phyloP scores from a whole-genome alignment of 2,797 vertebrate genomes.

The Chrysocyon brachyurus region DNA sequence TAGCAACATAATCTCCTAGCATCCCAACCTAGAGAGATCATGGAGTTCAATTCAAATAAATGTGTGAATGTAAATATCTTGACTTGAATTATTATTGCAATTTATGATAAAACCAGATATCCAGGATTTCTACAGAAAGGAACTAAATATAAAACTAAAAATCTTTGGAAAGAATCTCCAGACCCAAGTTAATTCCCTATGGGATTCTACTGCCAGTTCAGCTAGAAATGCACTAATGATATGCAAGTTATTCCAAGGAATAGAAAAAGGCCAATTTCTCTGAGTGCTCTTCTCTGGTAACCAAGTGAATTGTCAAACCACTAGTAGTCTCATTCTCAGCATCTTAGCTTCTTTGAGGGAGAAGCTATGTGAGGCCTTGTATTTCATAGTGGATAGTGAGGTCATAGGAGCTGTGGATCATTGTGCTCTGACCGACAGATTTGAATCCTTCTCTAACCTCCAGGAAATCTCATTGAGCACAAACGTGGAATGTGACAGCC shows the following conservation, averaged over 20 bases:
- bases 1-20: not conserved
- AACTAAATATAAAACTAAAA: not conserved
- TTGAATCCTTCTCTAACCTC: not conserved
- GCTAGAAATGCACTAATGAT: not conserved
- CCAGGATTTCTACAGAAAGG: not conserved
- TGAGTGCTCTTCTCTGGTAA: not conserved
- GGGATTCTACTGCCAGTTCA: not conserved
- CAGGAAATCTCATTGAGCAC: not conserved
- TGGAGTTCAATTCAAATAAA: not conserved
- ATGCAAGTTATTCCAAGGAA: not conserved
- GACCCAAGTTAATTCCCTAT: not conserved
- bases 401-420: not conserved
- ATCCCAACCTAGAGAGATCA: not conserved
- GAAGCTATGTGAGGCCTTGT: not conserved
- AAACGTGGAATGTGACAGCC: not conserved
- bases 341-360: no score
- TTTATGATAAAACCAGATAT: not conserved
- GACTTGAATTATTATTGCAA: not conserved
- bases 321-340: not conserved
- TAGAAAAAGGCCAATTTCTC: not conserved
- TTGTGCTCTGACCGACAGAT: not conserved
- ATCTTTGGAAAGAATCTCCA: not conserved
- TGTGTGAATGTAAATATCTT: not conserved
- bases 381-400: no score
- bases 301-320: no score